These are phyloP conservation scores for Bostrychus sinensis DNA, from an alignment of 2,113 vertebrate species.

Conservation along the genomic window DNA sequence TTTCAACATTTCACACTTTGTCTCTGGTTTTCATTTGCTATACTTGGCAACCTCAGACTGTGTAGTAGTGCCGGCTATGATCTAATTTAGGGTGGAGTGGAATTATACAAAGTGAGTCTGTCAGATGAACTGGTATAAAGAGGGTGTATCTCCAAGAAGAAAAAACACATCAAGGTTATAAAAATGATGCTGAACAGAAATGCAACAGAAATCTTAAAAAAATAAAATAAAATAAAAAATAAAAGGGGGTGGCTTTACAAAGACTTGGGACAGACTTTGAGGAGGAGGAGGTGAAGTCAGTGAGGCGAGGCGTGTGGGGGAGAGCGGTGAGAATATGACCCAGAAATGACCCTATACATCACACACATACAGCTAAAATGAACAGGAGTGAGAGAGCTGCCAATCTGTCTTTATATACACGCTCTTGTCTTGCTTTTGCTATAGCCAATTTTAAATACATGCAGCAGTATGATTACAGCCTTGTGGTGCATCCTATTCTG, in stretches of 20 bases:
- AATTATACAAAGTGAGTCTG: constrained; percentile 11
- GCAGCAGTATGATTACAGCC: neutral
- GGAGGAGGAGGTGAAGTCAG: constrained; percentile 61
- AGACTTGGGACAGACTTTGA: constrained; percentile 61
- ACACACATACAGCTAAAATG: constrained; percentile 23
- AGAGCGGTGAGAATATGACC: constrained; percentile 64
- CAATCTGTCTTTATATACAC: constrained; percentile 17
- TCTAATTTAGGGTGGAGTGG: constrained; percentile 43
- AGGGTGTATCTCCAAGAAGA: constrained; percentile 14
- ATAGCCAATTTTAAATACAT: neutral
- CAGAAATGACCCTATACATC: constrained; percentile 44
- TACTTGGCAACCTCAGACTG: neutral
- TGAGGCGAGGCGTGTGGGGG: constrained; percentile 60
- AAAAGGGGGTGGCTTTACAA: constrained; percentile 18
- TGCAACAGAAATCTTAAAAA: constrained; percentile 14
- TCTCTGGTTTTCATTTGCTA: neutral
- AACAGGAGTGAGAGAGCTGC: constrained; percentile 28
- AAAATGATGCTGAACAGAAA: constrained; percentile 5
- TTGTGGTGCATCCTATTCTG: constrained; percentile 1
- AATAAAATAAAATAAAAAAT: no score
- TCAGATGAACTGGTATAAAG: constrained; percentile 18
- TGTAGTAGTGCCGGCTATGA: constrained; percentile 7
- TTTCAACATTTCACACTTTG: no score
- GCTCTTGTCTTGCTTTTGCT: neutral
- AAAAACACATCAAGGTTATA: constrained; percentile 14